phyloP scores from a whole-genome alignment of 1,140 invertebrate species.

The Steinernema khuongi region DNA sequence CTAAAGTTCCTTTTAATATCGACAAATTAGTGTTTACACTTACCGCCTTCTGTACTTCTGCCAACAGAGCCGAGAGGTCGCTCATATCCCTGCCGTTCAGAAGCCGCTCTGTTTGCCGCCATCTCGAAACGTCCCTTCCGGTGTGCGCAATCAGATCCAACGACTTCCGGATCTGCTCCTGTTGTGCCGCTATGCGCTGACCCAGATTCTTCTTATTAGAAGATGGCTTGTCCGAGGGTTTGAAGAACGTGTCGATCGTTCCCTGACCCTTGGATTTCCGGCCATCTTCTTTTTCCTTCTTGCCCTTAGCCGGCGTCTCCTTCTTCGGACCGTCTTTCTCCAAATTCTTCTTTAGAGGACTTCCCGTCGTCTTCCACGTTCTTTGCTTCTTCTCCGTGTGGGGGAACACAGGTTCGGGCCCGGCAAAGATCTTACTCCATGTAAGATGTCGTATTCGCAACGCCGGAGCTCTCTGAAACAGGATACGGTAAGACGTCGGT shows the following conservation, averaged over 20 bases:
- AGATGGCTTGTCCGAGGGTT: neutral
- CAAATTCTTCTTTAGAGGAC: neutral
- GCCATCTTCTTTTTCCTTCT: slow-evolving; percentile 13
- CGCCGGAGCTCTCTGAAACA: neutral
- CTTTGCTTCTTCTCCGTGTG: slow-evolving; percentile 18
- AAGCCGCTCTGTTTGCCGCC: neutral
- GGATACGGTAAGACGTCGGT: no score
- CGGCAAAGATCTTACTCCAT: slow-evolving; percentile 24
- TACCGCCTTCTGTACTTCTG: slow-evolving; percentile 5
- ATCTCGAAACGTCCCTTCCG: neutral
- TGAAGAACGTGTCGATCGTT: neutral
- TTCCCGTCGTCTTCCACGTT: slow-evolving; percentile 15
- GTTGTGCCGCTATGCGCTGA: neutral
- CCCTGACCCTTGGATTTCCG: neutral
- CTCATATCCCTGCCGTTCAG: neutral
- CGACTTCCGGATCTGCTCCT: neutral
- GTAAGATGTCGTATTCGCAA: neutral
- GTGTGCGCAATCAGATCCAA: neutral
- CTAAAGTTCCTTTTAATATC: no score
- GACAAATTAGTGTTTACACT: no score
- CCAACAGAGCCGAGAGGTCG: slow-evolving; percentile 2
- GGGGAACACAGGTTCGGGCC: slow-evolving; percentile 23
- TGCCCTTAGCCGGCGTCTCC: neutral
- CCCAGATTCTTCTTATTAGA: neutral
- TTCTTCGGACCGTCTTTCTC: slow-evolving; percentile 6